Evolutionary conservation across 2,888 invertebrate species (phyloP).

Genomic region (Drosophila paramelanica): DNA sequence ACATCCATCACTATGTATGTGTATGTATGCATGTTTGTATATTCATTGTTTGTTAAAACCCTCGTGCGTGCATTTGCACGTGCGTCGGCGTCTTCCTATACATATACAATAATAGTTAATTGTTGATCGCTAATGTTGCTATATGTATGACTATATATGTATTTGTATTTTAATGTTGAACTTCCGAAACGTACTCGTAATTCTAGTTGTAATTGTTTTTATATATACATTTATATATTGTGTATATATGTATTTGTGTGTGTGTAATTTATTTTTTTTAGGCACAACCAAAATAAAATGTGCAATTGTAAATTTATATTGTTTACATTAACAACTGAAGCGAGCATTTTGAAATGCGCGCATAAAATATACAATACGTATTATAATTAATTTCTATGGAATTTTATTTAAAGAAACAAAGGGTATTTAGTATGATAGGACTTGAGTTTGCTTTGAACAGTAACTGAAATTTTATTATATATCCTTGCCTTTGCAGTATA

Average conservation of each 20-base stretch:
- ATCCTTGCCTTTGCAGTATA: too few relatives aligned
- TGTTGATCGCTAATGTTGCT: constrained; percentile 66
- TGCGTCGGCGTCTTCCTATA: constrained; percentile 78
- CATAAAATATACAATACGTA: constrained; percentile 39
- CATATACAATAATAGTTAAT: constrained; percentile 81
- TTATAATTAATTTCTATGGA: constrained; percentile 19
- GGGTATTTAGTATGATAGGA: not conserved
- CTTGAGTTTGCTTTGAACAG: too few relatives aligned
- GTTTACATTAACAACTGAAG: constrained; percentile 35
- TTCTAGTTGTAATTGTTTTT: constrained; percentile 63
- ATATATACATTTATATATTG: constrained; percentile 19
- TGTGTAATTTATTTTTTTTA: constrained; percentile 69
- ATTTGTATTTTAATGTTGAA: constrained; percentile 73
- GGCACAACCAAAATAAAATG: constrained; percentile 48
- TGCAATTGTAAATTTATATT: constrained; percentile 71
- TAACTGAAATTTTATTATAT: too few relatives aligned
- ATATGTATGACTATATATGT: constrained; percentile 42
- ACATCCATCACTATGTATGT: not conserved
- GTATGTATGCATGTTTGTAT: constrained; percentile 20
- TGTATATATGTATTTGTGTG: constrained; percentile 39
- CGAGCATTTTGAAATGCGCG: constrained; percentile 12
- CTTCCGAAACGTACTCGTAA: constrained; percentile 67
- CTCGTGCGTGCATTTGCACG: constrained; percentile 32
- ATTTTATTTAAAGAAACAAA: not conserved
- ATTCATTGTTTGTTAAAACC: constrained; percentile 55